Evolutionary conservation across 2,113 vertebrate species (phyloP), one percentile per base, ranked within the genome.

Genomic region (Tupaia chinensis): DNA sequence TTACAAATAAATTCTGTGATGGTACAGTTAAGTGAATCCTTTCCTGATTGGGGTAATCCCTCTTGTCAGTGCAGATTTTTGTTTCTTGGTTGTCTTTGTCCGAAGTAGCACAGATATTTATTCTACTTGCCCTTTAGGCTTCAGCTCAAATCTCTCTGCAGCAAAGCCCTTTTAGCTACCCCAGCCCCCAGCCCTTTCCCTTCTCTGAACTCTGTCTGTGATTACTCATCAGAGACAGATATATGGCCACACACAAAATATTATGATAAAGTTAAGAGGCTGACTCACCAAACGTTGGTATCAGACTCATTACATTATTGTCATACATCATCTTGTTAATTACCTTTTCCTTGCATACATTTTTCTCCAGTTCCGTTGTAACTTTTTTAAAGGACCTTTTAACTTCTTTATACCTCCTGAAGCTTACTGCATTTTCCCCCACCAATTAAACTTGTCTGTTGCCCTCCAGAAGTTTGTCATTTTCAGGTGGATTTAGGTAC

Each of bases 281-380:
- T 97, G 95, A 96, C 92, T 98, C 94, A 97, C 84, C 72, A 94
- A 94, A 83, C 68, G n/a, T 93, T 92, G 89, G 12, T 94, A 84
- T 95, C 84, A 87, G 83, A 10, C 91, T 96, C 87, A 96, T 97
- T 96, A 93, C 76, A 85, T 97, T 97, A 96, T 96, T 89, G 87
- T 91, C 94, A 70, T 96, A 94, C n/a, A 85, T 97, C 96, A 96
- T 95, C 85, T 89, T 95, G 83, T 94, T 93, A 89, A 94, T 94
- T 77, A 91, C 72, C 89, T 93, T 94, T 95, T 94, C 72, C 25
- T 91, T 87, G 79, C 0, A 3, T n/a, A 84, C 65, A 74, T 91
- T 53, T 95, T 94, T 96, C 27, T 87, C 69, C 65, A 91, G 54
- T 20, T 78, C 60, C 22, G 1, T 54, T 93, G 27, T 78, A 91